Percentiles rank a stretch among this genome's conserved stretches.
Conservation (phyloP, 2,113 vertebrate species). For the Psittacula cyanocephala region DNA sequence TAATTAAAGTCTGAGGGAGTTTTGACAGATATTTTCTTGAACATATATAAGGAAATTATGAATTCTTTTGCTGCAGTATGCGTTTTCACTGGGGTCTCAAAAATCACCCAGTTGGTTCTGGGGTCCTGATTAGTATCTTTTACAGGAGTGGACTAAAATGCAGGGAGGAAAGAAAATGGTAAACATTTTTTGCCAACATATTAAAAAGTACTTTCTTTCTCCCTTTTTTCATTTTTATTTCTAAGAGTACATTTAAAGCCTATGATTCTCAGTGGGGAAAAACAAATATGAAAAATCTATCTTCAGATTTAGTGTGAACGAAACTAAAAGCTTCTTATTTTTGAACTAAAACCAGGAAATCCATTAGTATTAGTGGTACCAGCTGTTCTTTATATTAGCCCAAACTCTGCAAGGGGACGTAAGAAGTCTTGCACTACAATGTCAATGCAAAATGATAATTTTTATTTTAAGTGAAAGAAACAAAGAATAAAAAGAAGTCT, state of each 20-base stretch:
- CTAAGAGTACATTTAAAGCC: constrained; percentile 34
- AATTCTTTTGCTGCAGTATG: background rate
- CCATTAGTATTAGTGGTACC: constrained; percentile 58
- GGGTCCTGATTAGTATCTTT: constrained; percentile 18
- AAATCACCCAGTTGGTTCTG: constrained; percentile 15
- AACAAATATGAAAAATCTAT: constrained; percentile 46
- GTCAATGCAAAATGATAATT: background rate
- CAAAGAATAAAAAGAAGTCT: background rate
- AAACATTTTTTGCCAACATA: background rate
- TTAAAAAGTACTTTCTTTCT: background rate
- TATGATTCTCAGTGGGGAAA: constrained; percentile 21
- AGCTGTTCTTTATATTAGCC: constrained; percentile 21
- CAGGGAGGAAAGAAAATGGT: background rate
- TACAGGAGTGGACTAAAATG: background rate
- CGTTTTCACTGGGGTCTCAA: constrained; percentile 22
- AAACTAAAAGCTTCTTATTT: constrained; percentile 38
- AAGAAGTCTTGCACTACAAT: background rate
- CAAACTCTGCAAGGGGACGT: constrained; percentile 4
- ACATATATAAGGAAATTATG: constrained; percentile 22
- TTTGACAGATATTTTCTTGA: constrained; percentile 37
- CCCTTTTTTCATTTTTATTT: background rate
- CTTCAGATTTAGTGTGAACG: constrained; percentile 40
- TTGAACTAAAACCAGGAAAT: constrained; percentile 65
- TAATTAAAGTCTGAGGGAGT: background rate
- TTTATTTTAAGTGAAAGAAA: constrained; percentile 5